Evolutionary conservation across 2,113 vertebrate genomes (phyloP), one percentile per base, ranked within the genome.

Genomic region (Pelusios castaneus): DNA sequence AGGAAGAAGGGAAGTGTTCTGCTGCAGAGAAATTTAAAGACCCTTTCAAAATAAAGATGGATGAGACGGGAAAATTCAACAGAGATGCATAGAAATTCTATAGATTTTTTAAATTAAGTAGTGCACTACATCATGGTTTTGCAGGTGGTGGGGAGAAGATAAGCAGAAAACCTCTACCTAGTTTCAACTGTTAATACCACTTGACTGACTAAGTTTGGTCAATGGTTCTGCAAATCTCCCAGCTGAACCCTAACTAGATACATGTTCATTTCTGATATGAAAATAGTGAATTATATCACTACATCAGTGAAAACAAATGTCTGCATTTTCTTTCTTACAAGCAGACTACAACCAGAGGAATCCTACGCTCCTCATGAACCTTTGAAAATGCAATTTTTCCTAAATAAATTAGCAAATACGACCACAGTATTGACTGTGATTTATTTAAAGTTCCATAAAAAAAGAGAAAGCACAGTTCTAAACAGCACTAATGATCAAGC

Each of bases 251-350:
- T 86, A 80, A 29, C 2, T 47, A 80, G 75, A 90, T 90, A 54
- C 5, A 17, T 75, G 56, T 10, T 73, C 56, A 80, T 79, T 55
- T 88, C 2, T 8, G 25, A 95, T 86, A 43, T 73, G 0, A 54
- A 5, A 0, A 8, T 76, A 77, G 70, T 75, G 34, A 60, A 54
- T 78, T 85, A 84, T 91, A 51, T 38, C 83, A 85, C 75, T 80
- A 75, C 85, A 82, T 85, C 93, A 88, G 38, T 75, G 92, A 80
- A 96, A 91, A 89, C 21, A 79, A 91, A 41, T n/a, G 84, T 76
- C 85, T 90, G 60, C 14, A 27, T n/a, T 47, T 12, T 78, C 77
- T 89, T 76, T 82, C 82, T 87, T 73, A 82, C 2, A 56, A 27
- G 5, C 5, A 94, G 70, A 85, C 45, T 92, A 31, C 5, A 84